These are phyloP conservation scores for Neogale vison DNA, from an alignment of 2,113 vertebrate species.

Conservation along the genomic window DNA sequence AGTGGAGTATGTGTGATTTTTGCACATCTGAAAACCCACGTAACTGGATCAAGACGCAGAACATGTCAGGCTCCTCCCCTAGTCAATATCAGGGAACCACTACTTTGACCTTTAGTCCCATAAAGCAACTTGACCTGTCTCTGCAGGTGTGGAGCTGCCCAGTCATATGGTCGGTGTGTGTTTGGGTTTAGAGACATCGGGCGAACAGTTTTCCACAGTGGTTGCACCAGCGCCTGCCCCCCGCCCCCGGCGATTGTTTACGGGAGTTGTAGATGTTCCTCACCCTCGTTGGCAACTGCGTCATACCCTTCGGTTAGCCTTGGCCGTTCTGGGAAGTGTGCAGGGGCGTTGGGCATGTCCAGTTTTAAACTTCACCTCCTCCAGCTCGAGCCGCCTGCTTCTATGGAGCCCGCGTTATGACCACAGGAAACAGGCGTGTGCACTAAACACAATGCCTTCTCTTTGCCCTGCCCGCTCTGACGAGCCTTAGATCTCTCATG, in stretches of 20 bases:
- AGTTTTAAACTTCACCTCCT: not conserved
- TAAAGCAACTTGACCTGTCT: not conserved
- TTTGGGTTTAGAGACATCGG: not conserved
- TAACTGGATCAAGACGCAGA: not conserved
- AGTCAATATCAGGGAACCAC: not conserved
- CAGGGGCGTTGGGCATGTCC: not conserved
- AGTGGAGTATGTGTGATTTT: not conserved
- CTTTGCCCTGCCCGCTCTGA: not conserved
- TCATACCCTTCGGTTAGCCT: not conserved
- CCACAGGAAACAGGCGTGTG: constrained; percentile 20
- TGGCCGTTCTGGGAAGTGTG: not conserved
- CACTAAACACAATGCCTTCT: not conserved
- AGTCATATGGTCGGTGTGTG: not conserved
- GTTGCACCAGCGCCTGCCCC: not conserved
- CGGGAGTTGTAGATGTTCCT: not conserved
- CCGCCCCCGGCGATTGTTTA: not conserved
- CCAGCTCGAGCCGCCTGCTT: not conserved
- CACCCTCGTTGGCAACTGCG: not conserved
- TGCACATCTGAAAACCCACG: not conserved
- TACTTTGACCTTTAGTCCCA: not conserved
- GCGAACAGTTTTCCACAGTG: not conserved
- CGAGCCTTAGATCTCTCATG: not conserved
- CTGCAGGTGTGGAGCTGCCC: not conserved
- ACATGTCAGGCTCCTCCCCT: not conserved
- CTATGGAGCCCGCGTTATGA: not conserved